Base-by-base conservation (phyloP, 2,113 vertebrate species). In the Hyperopisus bebe region DNA sequence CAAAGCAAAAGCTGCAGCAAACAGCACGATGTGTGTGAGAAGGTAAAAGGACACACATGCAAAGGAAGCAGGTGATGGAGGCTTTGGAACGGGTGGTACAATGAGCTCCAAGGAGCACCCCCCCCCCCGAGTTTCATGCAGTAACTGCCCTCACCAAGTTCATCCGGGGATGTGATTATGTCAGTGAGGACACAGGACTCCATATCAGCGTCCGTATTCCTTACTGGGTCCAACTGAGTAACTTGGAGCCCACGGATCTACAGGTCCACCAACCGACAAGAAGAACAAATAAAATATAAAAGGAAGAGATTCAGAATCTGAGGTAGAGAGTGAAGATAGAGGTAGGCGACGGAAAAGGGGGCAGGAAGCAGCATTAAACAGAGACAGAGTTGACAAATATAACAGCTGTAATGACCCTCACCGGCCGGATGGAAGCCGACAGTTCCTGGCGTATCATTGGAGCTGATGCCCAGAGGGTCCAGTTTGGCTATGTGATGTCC, bases 201-300 rank as follows among this genome's bases (percentile, higher is more conserved):
- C 98, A 99, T 96, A 97, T 99, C 98, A 77, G 98, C 98, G 96
- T 99, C 98, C 98, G 99, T 97, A 96, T 99, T 99, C 95, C 98
- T 98, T 93, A 99, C 96, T 86, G 98, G 98, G 95, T 99, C 98
- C 96, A 99, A 97, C 94, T 99, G 98, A 94, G 98, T 98, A 96
- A 99, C 98, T 95, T 99, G 98, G 94, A 99, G 98, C 96, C 98
- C 98, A 94, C 98, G 98, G 94, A 99, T 99, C 98, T 99, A 98
- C 92, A 96, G 92, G 86, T 90, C 51, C 89, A 89, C 83, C 62
- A 70, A 31, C 10, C 62, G 62, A 31, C 62, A 70, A 70, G 3
- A 31, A 70, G n/a, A 31, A 70, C n/a, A 70, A 70, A 70, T 70
- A 13, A 70, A 70, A 31, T 31, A 70, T 70, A 70, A 70, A 27